A percentile compares a stretch with the other conserved stretches of the same genome.
These are phyloP conservation scores for Sula dactylatra DNA, from an alignment of 2,113 vertebrate genomes.

Conservation along the genomic window DNA sequence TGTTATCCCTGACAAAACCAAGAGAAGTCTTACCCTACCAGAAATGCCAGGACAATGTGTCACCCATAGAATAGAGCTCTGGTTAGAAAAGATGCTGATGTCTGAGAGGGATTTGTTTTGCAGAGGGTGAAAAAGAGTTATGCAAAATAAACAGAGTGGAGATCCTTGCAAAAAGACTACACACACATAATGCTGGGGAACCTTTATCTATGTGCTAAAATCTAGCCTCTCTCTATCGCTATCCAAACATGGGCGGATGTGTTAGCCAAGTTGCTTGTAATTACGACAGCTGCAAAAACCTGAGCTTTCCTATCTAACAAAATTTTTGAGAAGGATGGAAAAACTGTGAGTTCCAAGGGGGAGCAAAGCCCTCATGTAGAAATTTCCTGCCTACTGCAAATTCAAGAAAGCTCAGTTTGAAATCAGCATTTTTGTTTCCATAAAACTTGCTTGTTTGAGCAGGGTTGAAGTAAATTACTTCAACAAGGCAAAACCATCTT, in stretches of 20 bases:
- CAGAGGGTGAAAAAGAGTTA: background rate
- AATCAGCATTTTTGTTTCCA: background rate
- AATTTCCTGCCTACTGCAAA: background rate
- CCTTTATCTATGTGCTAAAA: background rate
- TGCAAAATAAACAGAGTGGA: constrained; percentile 24
- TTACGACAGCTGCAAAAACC: background rate
- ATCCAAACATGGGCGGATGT: background rate
- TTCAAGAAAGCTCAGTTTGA: background rate
- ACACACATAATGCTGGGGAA: background rate
- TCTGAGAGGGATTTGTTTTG: background rate
- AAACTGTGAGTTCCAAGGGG: background rate
- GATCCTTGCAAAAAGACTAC: background rate
- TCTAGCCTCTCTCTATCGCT: background rate
- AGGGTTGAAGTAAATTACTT: background rate
- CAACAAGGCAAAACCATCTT: background rate
- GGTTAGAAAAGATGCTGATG: background rate
- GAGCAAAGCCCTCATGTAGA: background rate
- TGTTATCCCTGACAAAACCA: background rate
- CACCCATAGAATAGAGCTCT: background rate
- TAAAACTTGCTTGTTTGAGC: background rate
- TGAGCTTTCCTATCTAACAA: background rate
- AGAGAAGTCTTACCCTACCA: background rate
- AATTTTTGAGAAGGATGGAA: background rate
- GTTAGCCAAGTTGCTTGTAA: background rate
- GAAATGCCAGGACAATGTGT: background rate